These are phyloP conservation scores for Thereva unica DNA, from an alignment of 2,888 invertebrate species.

Conservation along the genomic window DNA sequence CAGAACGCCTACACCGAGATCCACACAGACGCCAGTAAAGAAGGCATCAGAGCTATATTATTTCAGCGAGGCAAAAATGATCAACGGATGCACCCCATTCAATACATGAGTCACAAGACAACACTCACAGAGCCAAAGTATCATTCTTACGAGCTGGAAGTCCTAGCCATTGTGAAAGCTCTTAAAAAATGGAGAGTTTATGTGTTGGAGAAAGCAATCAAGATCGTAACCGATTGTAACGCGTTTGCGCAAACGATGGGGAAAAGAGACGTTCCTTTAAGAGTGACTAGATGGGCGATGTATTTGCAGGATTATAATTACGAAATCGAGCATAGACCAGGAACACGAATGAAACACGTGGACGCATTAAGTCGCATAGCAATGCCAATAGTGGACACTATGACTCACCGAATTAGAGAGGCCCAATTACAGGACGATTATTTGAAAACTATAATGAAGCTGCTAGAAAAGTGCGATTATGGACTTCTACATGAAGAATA, in stretches of 20 bases:
- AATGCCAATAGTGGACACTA: slow-evolving; percentile 12
- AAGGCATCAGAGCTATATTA: slow-evolving; percentile 16
- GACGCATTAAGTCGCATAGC: slow-evolving; percentile 31
- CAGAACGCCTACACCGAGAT: slow-evolving; percentile 22
- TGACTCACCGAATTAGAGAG: slow-evolving; percentile 19
- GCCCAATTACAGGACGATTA: slow-evolving; percentile 6
- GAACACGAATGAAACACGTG: slow-evolving; percentile 17
- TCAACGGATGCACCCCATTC: slow-evolving; percentile 11
- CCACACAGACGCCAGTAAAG: slow-evolving; percentile 29
- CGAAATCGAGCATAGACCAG: slow-evolving; percentile 23
- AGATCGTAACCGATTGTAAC: no score
- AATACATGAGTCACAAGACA: slow-evolving; percentile 29
- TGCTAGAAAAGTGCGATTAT: slow-evolving; percentile 10
- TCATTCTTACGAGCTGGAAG: slow-evolving; percentile 36
- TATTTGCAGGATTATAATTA: neutral
- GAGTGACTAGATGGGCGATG: slow-evolving; percentile 11
- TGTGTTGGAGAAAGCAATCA: no score
- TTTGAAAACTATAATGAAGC: slow-evolving; percentile 6
- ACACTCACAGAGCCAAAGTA: slow-evolving; percentile 23
- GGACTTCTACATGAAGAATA: neutral
- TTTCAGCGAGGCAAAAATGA: slow-evolving; percentile 3
- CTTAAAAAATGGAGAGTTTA: no score
- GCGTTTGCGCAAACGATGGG: neutral
- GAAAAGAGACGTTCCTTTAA: slow-evolving; percentile 11
- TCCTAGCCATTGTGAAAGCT: slow-evolving; percentile 19